A percentile compares a stretch with the other conserved stretches of the same genome.
phyloP scores from a whole-genome alignment of 1,140 invertebrate species.

The Nasonia longicornis region DNA sequence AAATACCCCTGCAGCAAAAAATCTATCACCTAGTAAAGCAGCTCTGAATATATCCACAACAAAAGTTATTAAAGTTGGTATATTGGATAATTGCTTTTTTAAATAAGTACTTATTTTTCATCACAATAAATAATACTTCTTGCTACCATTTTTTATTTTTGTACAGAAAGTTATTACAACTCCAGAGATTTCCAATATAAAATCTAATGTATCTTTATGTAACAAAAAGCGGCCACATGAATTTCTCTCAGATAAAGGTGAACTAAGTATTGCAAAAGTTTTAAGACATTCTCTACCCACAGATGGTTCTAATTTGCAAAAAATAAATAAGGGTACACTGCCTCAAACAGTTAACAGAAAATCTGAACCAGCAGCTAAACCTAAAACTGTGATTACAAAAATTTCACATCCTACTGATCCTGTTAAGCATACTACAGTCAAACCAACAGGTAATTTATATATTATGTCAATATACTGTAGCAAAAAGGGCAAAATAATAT shows the following conservation, averaged over 20 bases:
- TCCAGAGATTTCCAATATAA: neutral
- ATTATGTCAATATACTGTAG: neutral
- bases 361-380: neutral
- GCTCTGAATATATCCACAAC: neutral
- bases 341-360: neutral
- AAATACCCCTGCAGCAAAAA: neutral
- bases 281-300: slow-evolving; percentile 10
- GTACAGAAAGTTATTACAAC: neutral
- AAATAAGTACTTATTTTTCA: neutral
- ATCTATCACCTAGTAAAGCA: neutral
- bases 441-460: slow-evolving; percentile 19
- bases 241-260: neutral
- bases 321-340: neutral
- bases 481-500: neutral
- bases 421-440: neutral
- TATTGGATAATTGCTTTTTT: neutral
- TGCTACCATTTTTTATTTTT: neutral
- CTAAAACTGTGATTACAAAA: neutral
- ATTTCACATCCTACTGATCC: neutral
- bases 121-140: neutral
- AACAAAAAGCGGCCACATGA: neutral
- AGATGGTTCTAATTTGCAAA: neutral
- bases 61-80: neutral
- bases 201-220: neutral
- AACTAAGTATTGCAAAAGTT: slow-evolving; percentile 18